A percentile compares a stretch with the other conserved stretches of the same genome.
phyloP scores from a whole-genome alignment of 2,888 invertebrate genomes.

The Dolichopus griseipennis region DNA sequence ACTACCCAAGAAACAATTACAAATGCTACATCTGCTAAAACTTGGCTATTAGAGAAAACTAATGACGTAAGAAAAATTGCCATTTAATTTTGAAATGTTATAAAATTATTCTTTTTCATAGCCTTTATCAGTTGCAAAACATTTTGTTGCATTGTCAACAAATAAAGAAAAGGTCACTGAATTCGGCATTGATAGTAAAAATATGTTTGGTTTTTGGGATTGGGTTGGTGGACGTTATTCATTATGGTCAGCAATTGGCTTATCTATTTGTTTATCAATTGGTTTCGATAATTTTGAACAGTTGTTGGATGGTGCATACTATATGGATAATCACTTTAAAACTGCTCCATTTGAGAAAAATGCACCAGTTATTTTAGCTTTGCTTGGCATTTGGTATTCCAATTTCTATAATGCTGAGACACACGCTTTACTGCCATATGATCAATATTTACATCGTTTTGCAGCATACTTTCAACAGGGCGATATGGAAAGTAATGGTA shows the following conservation, averaged over 20 bases:
- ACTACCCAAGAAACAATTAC: constrained; percentile 99
- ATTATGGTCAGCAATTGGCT: constrained; percentile 97
- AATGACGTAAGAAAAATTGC: constrained; percentile 61
- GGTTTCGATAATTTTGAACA: constrained; percentile 93
- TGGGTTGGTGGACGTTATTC: constrained; percentile 99
- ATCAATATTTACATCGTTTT: constrained; percentile 97
- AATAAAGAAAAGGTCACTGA: constrained; percentile 89
- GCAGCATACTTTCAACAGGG: constrained; percentile 99
- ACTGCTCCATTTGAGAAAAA: constrained; percentile 82
- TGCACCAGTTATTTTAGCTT: constrained; percentile 85
- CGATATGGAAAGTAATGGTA: constrained; percentile 99
- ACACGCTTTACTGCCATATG: constrained; percentile 92
- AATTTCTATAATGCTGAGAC: constrained; percentile 95
- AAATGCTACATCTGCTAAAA: constrained; percentile 95
- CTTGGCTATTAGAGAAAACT: constrained; percentile 81
- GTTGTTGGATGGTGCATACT: constrained; percentile 82
- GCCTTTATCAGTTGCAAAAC: constrained; percentile 81
- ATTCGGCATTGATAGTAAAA: constrained; percentile 93
- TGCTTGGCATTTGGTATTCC: constrained; percentile 87
- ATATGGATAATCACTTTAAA: constrained; percentile 88
- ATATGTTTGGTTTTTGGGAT: constrained; percentile 99
- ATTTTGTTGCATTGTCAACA: constrained; percentile 97
- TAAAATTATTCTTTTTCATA: constrained; percentile 34
- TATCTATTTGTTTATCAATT: constrained; percentile 87
- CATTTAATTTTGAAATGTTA: not conserved